A percentile compares a stretch with the other conserved stretches of the same genome.
phyloP scores from a whole-genome alignment of 2,888 invertebrate species.

The Agrotis puta region DNA sequence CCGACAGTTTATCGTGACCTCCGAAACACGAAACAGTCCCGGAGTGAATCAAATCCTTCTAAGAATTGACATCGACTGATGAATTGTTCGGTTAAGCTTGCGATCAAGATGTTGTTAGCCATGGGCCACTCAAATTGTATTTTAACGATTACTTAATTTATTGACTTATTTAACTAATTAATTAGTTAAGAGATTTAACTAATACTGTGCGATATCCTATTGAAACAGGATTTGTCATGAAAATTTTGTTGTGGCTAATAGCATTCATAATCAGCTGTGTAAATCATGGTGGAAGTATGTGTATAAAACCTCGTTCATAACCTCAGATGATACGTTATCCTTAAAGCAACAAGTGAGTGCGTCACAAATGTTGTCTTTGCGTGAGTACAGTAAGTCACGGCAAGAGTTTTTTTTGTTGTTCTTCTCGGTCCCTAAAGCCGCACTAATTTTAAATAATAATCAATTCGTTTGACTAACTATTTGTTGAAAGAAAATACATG shows the following conservation, averaged over 20 bases:
- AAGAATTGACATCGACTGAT: conserved; percentile 8
- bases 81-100: conserved; percentile 29
- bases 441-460: too few relatives aligned
- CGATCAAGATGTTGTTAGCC: conserved; percentile 24
- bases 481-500: too few relatives aligned
- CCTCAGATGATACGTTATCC: not conserved
- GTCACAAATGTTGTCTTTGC: not conserved
- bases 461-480: too few relatives aligned
- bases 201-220: not conserved
- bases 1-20: conserved; percentile 24
- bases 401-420: not conserved
- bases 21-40: conserved; percentile 24
- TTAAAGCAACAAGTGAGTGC: not conserved
- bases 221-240: not conserved
- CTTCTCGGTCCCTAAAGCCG: too few relatives aligned
- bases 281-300: too few relatives aligned
- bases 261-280: too few relatives aligned
- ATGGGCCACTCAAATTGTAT: conserved; percentile 14
- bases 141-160: not conserved
- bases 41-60: conserved; percentile 28
- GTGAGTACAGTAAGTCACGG: not conserved
- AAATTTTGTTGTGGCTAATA: too few relatives aligned
- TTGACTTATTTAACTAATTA: conserved; percentile 4
- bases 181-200: too few relatives aligned
- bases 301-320: not conserved